Conservation (phyloP, 23 tunicate species). For the Halocynthia roretzi region DNA sequence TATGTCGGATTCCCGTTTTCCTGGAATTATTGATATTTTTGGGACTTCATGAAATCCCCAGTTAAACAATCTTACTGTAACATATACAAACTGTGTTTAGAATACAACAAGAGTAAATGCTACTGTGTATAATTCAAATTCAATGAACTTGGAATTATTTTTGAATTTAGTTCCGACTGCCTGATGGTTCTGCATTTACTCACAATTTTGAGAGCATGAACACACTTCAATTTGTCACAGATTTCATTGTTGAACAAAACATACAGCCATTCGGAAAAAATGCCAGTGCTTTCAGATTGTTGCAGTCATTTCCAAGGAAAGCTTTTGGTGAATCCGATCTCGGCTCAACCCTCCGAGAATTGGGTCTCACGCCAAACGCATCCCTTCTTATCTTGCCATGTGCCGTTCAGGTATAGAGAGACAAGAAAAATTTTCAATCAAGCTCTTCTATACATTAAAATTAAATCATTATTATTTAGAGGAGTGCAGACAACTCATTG, state of each 20-base stretch:
- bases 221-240: slow-evolving; percentile 5
- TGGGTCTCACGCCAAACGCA: slow-evolving; percentile 34
- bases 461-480: not conserved
- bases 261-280: not conserved
- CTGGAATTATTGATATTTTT: too few relatives aligned
- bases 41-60: too few relatives aligned
- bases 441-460: not conserved
- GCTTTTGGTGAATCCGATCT: slow-evolving; percentile 21
- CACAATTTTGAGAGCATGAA: slow-evolving; percentile 21
- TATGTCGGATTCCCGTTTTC: too few relatives aligned
- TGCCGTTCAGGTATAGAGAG: not conserved
- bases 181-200: slow-evolving; percentile 42
- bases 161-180: slow-evolving; percentile 38
- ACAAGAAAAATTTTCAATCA: not conserved
- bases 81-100: too few relatives aligned
- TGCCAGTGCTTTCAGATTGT: slow-evolving; percentile 22
- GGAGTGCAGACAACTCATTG: not conserved
- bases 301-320: slow-evolving; percentile 23
- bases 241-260: slow-evolving; percentile 12
- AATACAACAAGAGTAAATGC: too few relatives aligned
- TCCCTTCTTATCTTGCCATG: slow-evolving; percentile 25
- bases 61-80: too few relatives aligned
- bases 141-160: not conserved
- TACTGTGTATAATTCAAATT: too few relatives aligned
- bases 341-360: slow-evolving; percentile 16